Base-by-base conservation (phyloP, 2,113 vertebrate genomes). In the Mirounga angustirostris region DNA sequence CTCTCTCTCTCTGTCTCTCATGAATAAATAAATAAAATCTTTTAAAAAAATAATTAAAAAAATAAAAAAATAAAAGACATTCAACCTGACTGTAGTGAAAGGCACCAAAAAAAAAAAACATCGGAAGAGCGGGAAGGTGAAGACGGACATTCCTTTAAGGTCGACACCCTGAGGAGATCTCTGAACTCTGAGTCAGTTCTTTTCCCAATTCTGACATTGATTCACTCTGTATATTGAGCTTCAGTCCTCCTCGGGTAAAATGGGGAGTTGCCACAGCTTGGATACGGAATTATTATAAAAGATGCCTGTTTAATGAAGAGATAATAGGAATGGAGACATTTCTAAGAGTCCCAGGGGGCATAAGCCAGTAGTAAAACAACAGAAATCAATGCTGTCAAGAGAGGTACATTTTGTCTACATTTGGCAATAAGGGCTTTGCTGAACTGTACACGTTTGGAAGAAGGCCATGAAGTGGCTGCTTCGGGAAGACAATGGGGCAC, bases 251-350 rank as follows among this genome's bases (percentile, higher is more conserved):
- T 83, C 4, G 18, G 18, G 18, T 63, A 59, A 73, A 56, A 80
- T 46, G 18, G 46, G 18, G 21, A 73, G 59, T 83, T 82, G 78
- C 3, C 24, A 95, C 5, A 74, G 71, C 26, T 63, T 63, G 19
- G 30, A 86, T 93, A 94, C 67, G 33, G 28, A 78, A 67, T 81
- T 63, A 85, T 88, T 73, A 81, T 33, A 89, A 94, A 97, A 94
- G 58, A 87, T 89, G 28, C 30, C 5, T 89, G 4, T 89, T 26
- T 73, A 85, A 84, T 56, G 81, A 95, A 96, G 50, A 92, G 28
- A 58, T 43, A 22, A 92, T 43, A 59, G 14, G 52, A 94, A 91
- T 54, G 52, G 15, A 93, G 24, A 91, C 10, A 76, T 87, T 81
- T 33, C 58, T 63, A 50, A 91, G 58, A 26, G 7, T 79, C 43